phyloP scores from a whole-genome alignment of 2,888 invertebrate genomes.

The Myopa tessellatipennis region DNA sequence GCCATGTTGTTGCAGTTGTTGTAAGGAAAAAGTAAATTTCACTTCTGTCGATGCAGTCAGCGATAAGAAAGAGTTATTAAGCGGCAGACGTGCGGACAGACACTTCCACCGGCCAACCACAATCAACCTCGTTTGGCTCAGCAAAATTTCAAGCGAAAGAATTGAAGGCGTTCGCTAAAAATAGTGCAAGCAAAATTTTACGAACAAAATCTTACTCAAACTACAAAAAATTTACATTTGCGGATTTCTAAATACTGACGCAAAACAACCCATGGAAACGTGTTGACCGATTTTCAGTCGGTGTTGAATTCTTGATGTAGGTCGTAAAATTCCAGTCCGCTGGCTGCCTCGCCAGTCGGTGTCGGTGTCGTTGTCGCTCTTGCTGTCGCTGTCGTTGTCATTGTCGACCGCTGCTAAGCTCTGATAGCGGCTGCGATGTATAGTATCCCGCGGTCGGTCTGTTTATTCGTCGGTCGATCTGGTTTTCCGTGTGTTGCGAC shows the following conservation, averaged over 20 bases:
- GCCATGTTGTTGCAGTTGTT: constrained; percentile 22
- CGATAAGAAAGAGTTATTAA: constrained; percentile 39
- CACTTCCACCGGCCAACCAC: background rate
- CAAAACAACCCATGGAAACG: constrained; percentile 7
- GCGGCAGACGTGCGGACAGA: background rate
- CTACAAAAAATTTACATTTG: background rate
- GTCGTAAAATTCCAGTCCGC: constrained; percentile 34
- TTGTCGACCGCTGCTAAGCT: too few relatives aligned
- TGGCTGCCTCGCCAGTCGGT: background rate
- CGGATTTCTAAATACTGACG: background rate
- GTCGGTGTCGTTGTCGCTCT: constrained; percentile 5
- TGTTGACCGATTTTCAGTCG: constrained; percentile 34
- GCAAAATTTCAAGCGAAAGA: background rate
- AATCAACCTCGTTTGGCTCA: background rate
- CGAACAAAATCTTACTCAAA: background rate
- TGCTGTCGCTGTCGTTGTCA: too few relatives aligned
- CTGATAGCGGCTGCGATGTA: too few relatives aligned
- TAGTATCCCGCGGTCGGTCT: too few relatives aligned
- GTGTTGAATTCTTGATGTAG: constrained; percentile 37
- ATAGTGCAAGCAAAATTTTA: constrained; percentile 5
- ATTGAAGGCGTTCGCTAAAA: background rate
- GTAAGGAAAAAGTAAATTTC: constrained; percentile 39
- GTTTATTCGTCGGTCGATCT: too few relatives aligned
- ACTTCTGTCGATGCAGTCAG: constrained; percentile 38
- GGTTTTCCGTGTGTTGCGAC: too few relatives aligned